Base-by-base conservation (phyloP, 1,140 invertebrate species). In the Hylyphantes graminicola region DNA sequence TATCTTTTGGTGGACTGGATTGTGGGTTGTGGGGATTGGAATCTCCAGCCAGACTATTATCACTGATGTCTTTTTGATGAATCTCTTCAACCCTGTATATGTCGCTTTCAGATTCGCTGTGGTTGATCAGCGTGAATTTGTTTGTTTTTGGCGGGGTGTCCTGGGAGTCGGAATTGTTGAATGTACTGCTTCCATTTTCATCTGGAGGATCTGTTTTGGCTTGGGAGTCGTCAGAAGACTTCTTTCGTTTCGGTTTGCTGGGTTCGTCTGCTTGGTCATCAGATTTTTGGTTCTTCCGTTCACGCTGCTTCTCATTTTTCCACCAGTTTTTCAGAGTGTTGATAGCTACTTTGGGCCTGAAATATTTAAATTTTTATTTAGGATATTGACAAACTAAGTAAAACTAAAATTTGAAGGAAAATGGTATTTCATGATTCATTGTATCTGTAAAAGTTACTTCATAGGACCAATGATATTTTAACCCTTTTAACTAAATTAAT, bases 291-390 rank as follows among this genome's bases (percentile, higher is more conserved):
- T 80, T 55, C 78, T 84, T 85, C 59, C 79, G 86, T 80, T 88
- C 87, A 64, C 88, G 75, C 68, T 90, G 89, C 75, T 87, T 86
- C 85, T 89, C 89, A 86, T 90, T 90, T 87, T 89, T 89, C 89
- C 89, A 90, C 89, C 89, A 90, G 68, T 88, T 89, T 86, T 89
- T 89, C 10, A 90, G 68, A 63, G 87, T 88, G 8, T 80, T 81
- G 0, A 87, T 50, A 10, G 87, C 87, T 11, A 90, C 86, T 87
- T 89, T 89, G n/a, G 87, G 87, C 75, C 87, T 87, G 15, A 15
- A 61, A 82, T 35, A 35, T 35, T 35, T 2, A 35, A 61, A 61
- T 2, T 2, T 61, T 2, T 61, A 61, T 61, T 3, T 15, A 59
- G 15, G 15, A 9, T 17, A 61, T 3, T 61, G 17, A 6, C 2